A percentile compares a stretch with the other conserved stretches of the same genome.
These are phyloP conservation scores for Phalacrocorax carbo DNA, from an alignment of 2,113 vertebrate species.

Conservation along the genomic window DNA sequence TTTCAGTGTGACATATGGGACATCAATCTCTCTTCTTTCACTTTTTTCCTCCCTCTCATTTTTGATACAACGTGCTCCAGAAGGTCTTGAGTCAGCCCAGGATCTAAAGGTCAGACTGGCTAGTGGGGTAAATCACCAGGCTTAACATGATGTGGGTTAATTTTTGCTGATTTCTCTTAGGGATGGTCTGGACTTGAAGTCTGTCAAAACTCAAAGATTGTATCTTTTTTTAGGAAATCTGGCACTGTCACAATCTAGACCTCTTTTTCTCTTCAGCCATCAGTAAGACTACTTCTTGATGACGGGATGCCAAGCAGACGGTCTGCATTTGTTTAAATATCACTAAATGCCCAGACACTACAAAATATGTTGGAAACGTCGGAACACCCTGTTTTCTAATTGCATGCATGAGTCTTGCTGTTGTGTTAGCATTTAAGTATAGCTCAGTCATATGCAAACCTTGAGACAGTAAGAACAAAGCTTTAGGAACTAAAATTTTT, in stretches of 20 bases:
- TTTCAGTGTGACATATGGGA: neutral
- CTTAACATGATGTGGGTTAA: neutral
- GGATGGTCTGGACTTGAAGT: neutral
- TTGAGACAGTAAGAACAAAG: neutral
- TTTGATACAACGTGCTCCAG: conserved; percentile 1
- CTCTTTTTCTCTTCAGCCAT: neutral
- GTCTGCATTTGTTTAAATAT: neutral
- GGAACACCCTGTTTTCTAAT: neutral
- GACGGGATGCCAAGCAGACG: neutral
- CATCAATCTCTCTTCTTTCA: neutral
- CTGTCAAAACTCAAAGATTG: neutral
- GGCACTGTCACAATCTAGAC: neutral
- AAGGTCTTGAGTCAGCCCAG: conserved; percentile 13
- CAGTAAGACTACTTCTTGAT: neutral
- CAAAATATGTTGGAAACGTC: neutral
- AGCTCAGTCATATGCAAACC: neutral
- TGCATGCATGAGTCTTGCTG: neutral
- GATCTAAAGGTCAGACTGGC: neutral
- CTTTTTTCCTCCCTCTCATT: neutral
- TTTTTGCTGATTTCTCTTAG: neutral
- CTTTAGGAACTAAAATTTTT: neutral
- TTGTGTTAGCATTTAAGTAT: neutral
- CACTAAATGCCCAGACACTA: neutral
- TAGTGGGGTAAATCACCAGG: neutral
- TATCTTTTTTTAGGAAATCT: neutral